Evolutionary conservation across 2,113 vertebrate species (phyloP), one percentile per base, ranked within the genome.

Genomic region (Microtus montanus): DNA sequence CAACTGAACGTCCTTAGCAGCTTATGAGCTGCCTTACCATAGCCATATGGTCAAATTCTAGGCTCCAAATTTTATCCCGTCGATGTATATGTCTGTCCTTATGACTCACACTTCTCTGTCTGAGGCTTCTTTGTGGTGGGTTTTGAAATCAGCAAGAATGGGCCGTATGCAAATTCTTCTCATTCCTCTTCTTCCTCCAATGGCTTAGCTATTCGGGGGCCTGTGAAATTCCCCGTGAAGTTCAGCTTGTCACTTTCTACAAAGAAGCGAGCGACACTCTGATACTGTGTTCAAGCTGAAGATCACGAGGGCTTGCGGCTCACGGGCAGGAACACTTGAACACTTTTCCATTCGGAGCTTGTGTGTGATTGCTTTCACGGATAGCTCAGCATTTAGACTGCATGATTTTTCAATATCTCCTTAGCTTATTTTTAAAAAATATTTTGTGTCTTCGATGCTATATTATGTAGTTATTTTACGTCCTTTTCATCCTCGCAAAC

Each of bases 81-180:
- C 82, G 14, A 88, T 71, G 12, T 94, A 0, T 52, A 44, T 8
- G 12, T 73, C 11, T 94, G 9, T 26, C 41, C 24, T 93, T 87
- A 85, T 58, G 20, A n/a, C 58, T 77, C 24, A 91, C 5, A n/a
- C 15, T 63, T 14, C 87, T 15, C 63, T 92, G 47, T 44, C 68
- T 92, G 61, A 3, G 90, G 0, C 33, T 89, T n/a, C 28, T 89
- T 86, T 83, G 33, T 52, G 71, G 22, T 66, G 78, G 92, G 14
- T 85, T 92, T 95, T 96, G 52, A 95, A 80, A 87, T 74, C 26
- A 74, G 26, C 24, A 96, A 87, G 17, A 83, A 41, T 17, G 54
- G 12, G 38, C 7, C 41, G 7, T 28, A 38, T 77, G 28, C 74
- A 52, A 83, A 1, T 92, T 15, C 38, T 94, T 26, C 64, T 95